Percentiles rank a stretch among this genome's conserved stretches.
phyloP scores from a whole-genome alignment of 2,888 invertebrate species.

The Ptychoptera albimana region DNA sequence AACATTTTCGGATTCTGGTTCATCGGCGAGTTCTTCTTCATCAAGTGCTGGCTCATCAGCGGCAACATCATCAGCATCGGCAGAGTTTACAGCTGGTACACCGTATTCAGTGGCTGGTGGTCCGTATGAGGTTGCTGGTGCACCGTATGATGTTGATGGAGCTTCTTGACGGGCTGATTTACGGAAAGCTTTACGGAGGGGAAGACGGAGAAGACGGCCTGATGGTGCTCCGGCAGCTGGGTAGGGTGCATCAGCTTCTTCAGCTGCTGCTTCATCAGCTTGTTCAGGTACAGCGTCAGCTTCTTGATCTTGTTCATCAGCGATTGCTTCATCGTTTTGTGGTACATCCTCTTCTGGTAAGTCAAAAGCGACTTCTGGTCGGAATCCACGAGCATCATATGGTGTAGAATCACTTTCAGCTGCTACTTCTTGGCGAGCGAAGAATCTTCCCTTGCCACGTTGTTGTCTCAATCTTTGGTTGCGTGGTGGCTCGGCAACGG shows the following conservation, averaged over 20 bases:
- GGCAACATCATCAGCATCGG: background rate
- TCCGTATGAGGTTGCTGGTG: constrained; percentile 28
- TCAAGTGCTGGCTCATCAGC: background rate
- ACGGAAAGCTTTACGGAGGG: constrained; percentile 13
- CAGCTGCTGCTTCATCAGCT: no score
- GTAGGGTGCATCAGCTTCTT: constrained; percentile 14
- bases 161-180: constrained; percentile 17
- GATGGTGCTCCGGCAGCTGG: constrained; percentile 31
- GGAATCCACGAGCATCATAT: constrained; percentile 12
- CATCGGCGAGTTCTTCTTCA: constrained; percentile 10
- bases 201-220: constrained; percentile 27
- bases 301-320: background rate
- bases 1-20: constrained; percentile 16
- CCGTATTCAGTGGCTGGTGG: constrained; percentile 31
- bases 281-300: background rate
- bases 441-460: background rate
- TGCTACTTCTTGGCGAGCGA: constrained; percentile 20
- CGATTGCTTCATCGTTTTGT: background rate
- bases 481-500: constrained; percentile 13
- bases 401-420: constrained; percentile 7
- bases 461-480: constrained; percentile 19
- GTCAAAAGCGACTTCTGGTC: background rate
- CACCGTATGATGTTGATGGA: constrained; percentile 32
- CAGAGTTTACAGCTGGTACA: background rate
- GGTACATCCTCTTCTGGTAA: background rate